Conservation (phyloP, 2,888 invertebrate genomes). For the Xanthia togata region DNA sequence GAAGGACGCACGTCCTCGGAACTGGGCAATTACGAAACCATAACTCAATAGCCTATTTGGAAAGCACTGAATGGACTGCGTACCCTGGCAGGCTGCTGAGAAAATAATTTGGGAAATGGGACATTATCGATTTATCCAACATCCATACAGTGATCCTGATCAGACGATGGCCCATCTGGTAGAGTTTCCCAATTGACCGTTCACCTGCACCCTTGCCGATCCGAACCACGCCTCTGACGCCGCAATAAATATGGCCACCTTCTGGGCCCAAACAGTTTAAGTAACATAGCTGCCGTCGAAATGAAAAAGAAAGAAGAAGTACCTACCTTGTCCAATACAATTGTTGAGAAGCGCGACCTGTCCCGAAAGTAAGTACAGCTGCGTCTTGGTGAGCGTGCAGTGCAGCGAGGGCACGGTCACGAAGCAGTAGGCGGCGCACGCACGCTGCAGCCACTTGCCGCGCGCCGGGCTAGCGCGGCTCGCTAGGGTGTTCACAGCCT, state of each 20-base stretch:
- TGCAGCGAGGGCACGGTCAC: slow-evolving; percentile 99
- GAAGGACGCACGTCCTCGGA: no score
- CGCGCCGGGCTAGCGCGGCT: slow-evolving; percentile 88
- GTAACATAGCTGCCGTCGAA: background rate
- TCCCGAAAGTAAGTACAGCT: slow-evolving; percentile 96
- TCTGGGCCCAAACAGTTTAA: background rate
- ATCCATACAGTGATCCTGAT: background rate
- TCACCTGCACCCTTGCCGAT: background rate
- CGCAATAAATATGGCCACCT: background rate
- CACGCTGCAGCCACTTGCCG: slow-evolving; percentile 96
- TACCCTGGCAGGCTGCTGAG: background rate
- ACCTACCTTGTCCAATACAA: slow-evolving; percentile 96
- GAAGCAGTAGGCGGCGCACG: slow-evolving; percentile 98
- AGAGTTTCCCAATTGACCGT: background rate
- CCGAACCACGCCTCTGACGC: background rate
- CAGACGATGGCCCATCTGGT: background rate
- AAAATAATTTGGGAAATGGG: background rate
- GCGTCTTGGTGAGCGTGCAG: slow-evolving; percentile 94
- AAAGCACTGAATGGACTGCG: background rate
- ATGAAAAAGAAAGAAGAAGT: background rate
- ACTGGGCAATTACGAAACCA: background rate
- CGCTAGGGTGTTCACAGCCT: slow-evolving; percentile 95
- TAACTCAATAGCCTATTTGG: background rate
- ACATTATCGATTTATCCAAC: background rate
- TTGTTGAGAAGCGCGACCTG: slow-evolving; percentile 97